phyloP scores from a whole-genome alignment of 2,113 vertebrate species.

The Erpornis zantholeuca region DNA sequence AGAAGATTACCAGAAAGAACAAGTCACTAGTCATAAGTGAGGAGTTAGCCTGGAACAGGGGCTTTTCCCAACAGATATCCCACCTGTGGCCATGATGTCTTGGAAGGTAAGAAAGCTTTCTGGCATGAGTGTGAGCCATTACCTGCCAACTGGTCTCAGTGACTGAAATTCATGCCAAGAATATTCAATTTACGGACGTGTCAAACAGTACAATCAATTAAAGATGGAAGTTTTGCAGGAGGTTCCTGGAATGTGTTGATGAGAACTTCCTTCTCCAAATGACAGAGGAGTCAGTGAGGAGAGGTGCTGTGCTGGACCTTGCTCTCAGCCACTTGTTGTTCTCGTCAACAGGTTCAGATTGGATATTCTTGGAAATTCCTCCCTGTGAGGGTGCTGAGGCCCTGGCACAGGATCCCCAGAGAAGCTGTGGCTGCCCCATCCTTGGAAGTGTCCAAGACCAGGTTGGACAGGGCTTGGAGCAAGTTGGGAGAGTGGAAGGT shows the following conservation, averaged over 20 bases:
- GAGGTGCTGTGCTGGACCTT: not conserved
- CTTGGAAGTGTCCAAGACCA: not conserved
- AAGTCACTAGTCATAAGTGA: not conserved
- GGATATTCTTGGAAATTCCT: not conserved
- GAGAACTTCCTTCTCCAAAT: not conserved
- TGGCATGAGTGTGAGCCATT: not conserved
- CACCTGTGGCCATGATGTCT: not conserved
- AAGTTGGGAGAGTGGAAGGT: not conserved
- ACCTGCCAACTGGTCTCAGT: not conserved
- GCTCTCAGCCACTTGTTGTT: not conserved
- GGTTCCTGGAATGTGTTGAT: not conserved
- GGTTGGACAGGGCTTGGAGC: fast-evolving
- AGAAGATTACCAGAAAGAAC: not conserved
- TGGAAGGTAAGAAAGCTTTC: not conserved
- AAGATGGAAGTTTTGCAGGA: not conserved
- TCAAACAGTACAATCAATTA: not conserved
- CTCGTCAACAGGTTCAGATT: not conserved
- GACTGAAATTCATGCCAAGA: not conserved
- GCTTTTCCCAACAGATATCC: not conserved
- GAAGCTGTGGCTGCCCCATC: not conserved
- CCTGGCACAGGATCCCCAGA: not conserved
- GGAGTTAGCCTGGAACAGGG: not conserved
- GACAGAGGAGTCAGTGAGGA: not conserved
- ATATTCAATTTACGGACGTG: not conserved
- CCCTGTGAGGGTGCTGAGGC: not conserved